Evolutionary conservation across 2,797 vertebrate genomes (phyloP).

Genomic region (Notoglanidium macrostoma): DNA sequence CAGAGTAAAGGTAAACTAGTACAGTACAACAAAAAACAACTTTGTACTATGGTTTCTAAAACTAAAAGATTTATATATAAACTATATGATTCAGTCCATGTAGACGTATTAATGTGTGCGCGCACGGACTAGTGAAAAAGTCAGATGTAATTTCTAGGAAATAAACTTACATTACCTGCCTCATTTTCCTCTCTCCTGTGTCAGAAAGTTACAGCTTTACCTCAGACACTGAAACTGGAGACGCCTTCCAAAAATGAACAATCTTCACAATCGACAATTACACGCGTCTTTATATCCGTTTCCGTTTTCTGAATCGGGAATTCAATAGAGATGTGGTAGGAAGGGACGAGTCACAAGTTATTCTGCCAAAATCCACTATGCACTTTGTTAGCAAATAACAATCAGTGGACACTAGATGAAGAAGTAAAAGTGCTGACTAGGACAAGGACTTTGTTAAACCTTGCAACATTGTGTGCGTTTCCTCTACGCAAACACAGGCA

Average conservation of each 20-base stretch:
- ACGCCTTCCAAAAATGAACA: not conserved
- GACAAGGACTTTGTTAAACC: not conserved
- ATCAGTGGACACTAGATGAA: not conserved
- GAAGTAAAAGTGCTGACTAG: not conserved
- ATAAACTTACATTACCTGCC: not conserved
- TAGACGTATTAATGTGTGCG: not conserved
- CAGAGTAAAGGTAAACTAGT: not conserved
- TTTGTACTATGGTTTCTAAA: not conserved
- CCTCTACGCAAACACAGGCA: not conserved
- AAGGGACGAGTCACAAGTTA: not conserved
- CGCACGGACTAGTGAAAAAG: not conserved
- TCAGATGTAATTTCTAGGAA: too few species aligned
- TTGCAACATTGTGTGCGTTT: not conserved
- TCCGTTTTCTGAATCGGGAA: not conserved
- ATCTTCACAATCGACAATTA: not conserved
- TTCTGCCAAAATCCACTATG: not conserved
- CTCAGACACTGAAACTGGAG: not conserved
- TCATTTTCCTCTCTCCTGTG: not conserved
- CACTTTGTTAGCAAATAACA: not conserved
- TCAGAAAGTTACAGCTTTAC: not conserved
- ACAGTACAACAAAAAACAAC: not conserved
- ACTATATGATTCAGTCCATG: not conserved
- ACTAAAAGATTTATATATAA: not conserved
- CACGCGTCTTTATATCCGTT: not conserved
- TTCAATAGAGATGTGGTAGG: not conserved